Percentiles rank a stretch among this genome's conserved stretches.
Conservation (phyloP, 2,113 vertebrate species). For the Phalacrocorax aristotelis region DNA sequence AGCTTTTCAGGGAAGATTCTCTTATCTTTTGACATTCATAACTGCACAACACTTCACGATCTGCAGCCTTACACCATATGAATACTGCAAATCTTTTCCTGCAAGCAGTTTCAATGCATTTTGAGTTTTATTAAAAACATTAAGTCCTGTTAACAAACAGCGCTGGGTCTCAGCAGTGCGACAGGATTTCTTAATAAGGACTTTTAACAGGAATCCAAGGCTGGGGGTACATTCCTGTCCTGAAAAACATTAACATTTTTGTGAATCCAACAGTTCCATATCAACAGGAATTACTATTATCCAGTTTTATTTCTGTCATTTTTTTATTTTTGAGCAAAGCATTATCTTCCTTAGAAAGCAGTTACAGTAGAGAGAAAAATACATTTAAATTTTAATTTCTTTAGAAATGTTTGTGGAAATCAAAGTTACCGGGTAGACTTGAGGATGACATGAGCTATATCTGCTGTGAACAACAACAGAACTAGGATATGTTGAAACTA, state of each 20-base stretch:
- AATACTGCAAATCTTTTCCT: background rate
- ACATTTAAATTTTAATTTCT: background rate
- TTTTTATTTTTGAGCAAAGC: background rate
- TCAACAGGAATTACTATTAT: background rate
- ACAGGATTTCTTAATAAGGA: background rate
- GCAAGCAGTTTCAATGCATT: background rate
- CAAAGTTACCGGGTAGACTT: background rate
- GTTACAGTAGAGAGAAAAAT: background rate
- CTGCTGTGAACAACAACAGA: background rate
- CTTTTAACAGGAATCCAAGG: background rate
- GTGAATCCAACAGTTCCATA: background rate
- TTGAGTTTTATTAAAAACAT: background rate
- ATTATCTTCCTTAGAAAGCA: background rate
- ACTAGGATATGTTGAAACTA: slow-evolving; percentile 10
- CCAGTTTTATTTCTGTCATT: background rate
- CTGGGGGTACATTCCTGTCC: background rate
- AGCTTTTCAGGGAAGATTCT: background rate
- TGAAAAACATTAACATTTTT: background rate
- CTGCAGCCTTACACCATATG: background rate
- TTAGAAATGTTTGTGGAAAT: background rate
- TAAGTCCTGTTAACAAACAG: background rate
- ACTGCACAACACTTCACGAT: background rate
- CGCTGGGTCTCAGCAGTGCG: background rate
- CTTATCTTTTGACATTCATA: background rate
- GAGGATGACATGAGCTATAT: background rate